Percentiles rank a stretch among this genome's conserved stretches.
These are phyloP conservation scores for Pherbina coryleti DNA, from an alignment of 2,888 invertebrate genomes.

Conservation along the genomic window DNA sequence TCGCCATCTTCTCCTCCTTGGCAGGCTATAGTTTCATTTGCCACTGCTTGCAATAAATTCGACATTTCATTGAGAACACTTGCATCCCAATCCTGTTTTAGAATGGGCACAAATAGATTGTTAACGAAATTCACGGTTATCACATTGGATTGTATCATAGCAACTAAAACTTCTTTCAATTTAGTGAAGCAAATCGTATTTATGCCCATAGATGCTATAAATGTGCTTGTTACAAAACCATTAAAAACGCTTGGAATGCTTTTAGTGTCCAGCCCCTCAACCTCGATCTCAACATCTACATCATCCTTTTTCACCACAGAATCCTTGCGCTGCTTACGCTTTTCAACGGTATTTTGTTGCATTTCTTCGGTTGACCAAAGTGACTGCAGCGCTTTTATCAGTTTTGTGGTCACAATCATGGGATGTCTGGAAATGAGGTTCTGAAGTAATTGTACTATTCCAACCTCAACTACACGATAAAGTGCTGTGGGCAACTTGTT, in stretches of 20 bases:
- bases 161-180: conserved; percentile 69
- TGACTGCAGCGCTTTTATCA: conserved; percentile 51
- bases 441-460: conserved; percentile 60
- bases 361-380: conserved; percentile 51
- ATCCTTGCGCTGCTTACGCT: not conserved
- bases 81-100: conserved; percentile 77
- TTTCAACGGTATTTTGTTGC: conserved; percentile 41
- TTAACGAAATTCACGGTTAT: conserved; percentile 75
- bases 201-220: conserved; percentile 55
- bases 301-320: conserved; percentile 3
- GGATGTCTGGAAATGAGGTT: conserved; percentile 60
- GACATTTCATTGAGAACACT: conserved; percentile 58
- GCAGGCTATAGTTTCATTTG: conserved; percentile 41
- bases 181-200: conserved; percentile 66
- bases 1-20: not conserved
- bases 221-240: conserved; percentile 56
- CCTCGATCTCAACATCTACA: not conserved
- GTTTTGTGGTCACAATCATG: conserved; percentile 49
- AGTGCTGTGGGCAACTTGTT: conserved; percentile 60
- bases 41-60: conserved; percentile 55
- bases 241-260: conserved; percentile 51
- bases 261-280: not conserved
- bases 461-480: conserved; percentile 58
- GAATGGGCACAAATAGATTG: conserved; percentile 77
- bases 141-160: conserved; percentile 72